phyloP scores from a whole-genome alignment of 2,113 vertebrate genomes.

The Callorhinus ursinus region DNA sequence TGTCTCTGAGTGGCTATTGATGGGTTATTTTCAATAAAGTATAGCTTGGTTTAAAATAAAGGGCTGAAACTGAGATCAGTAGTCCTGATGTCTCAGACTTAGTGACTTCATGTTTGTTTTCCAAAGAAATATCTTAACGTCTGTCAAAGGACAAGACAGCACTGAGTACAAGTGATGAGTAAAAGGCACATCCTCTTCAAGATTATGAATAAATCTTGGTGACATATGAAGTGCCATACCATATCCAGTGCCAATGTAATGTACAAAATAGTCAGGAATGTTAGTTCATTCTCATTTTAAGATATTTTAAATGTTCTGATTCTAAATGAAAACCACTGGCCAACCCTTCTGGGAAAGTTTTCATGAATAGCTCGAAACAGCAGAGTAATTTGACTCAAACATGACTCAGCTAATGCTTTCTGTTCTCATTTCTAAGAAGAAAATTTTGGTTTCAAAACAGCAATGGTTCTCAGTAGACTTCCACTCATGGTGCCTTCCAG shows the following conservation, averaged over 20 bases:
- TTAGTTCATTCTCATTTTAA: neutral
- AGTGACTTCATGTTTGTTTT: slow-evolving; percentile 10
- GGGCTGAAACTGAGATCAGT: neutral
- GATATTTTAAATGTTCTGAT: neutral
- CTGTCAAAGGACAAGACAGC: neutral
- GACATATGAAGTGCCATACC: neutral
- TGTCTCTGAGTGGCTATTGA: neutral
- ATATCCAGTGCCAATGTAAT: neutral
- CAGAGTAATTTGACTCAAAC: neutral
- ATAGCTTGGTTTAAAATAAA: slow-evolving; percentile 18
- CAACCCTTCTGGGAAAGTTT: neutral
- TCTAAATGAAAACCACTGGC: neutral
- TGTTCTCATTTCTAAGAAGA: neutral
- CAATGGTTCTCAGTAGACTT: neutral
- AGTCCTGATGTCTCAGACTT: neutral
- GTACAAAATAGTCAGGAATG: neutral
- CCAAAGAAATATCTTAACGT: neutral
- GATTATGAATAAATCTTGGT: neutral
- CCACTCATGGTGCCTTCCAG: neutral
- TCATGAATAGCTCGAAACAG: neutral
- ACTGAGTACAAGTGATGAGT: neutral
- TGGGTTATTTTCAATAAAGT: neutral
- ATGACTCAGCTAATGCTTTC: neutral
- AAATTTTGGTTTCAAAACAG: neutral
- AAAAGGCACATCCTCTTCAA: neutral